phyloP scores from a whole-genome alignment of 2,797 vertebrate species.

The Geotrypetes seraphini region DNA sequence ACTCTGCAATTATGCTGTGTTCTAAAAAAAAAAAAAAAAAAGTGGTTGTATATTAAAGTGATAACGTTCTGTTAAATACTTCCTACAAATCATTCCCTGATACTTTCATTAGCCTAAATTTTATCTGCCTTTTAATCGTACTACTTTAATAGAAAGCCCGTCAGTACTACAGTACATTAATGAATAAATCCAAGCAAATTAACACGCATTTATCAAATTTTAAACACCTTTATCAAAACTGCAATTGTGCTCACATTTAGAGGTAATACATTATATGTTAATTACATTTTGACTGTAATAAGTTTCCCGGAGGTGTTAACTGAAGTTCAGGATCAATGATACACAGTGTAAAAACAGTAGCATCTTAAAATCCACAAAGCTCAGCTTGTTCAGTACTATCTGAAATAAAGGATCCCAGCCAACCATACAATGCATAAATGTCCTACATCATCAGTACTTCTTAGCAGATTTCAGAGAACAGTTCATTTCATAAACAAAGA shows the following conservation, averaged over 20 bases:
- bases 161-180: background rate
- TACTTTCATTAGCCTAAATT: background rate
- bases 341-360: no score
- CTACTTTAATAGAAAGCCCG: conserved; percentile 8
- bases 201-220: conserved; percentile 11
- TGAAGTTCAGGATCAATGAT: conserved; percentile 22
- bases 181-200: conserved; percentile 6
- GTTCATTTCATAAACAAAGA: no score
- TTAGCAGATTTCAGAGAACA: no score
- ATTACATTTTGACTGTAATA: no score
- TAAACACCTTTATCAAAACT: conserved; percentile 17
- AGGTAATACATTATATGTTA: no score
- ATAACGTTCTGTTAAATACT: background rate
- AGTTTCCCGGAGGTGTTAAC: conserved; percentile 1
- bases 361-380: no score
- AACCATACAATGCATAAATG: no score
- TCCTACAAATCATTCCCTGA: conserved; percentile 3
- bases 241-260: background rate
- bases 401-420: no score
- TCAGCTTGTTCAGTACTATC: no score
- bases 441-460: no score
- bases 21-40: no score
- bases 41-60: conserved; percentile 1
- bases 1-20: background rate
- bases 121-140: conserved; percentile 12